phyloP scores from a whole-genome alignment of 2,113 vertebrate species.

The Daubentonia madagascariensis region DNA sequence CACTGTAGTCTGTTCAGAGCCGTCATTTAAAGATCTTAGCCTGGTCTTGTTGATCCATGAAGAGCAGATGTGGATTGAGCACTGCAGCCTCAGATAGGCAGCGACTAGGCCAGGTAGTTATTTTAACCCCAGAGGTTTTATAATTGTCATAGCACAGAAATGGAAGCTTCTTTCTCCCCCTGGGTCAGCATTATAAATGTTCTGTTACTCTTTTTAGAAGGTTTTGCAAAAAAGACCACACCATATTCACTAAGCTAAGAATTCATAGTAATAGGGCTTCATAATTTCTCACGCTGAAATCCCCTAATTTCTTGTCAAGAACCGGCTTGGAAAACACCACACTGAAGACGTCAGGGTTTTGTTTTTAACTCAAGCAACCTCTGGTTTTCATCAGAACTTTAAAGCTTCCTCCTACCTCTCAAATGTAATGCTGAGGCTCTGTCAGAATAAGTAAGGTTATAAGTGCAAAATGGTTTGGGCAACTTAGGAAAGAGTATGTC shows the following conservation, averaged over 20 bases:
- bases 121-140: slow-evolving; percentile 5
- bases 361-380: slow-evolving; percentile 55
- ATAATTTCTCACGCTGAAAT: slow-evolving; percentile 62
- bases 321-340: slow-evolving; percentile 63
- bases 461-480: neutral
- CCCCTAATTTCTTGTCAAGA: slow-evolving; percentile 67
- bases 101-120: neutral
- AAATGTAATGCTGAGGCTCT: slow-evolving; percentile 15
- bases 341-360: slow-evolving; percentile 51
- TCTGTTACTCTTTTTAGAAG: neutral
- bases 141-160: neutral
- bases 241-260: slow-evolving; percentile 38
- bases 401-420: slow-evolving; percentile 7
- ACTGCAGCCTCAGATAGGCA: neutral
- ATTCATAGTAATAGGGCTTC: slow-evolving; percentile 33
- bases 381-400: slow-evolving; percentile 61
- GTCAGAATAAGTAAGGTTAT: neutral
- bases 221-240: slow-evolving; percentile 19
- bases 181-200: neutral
- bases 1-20: neutral
- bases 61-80: neutral
- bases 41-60: neutral
- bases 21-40: neutral
- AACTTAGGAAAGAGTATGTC: neutral
- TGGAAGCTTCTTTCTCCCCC: neutral